Evolutionary conservation across 2,888 invertebrate genomes (phyloP).

Genomic region (Mactromeris polynyma): DNA sequence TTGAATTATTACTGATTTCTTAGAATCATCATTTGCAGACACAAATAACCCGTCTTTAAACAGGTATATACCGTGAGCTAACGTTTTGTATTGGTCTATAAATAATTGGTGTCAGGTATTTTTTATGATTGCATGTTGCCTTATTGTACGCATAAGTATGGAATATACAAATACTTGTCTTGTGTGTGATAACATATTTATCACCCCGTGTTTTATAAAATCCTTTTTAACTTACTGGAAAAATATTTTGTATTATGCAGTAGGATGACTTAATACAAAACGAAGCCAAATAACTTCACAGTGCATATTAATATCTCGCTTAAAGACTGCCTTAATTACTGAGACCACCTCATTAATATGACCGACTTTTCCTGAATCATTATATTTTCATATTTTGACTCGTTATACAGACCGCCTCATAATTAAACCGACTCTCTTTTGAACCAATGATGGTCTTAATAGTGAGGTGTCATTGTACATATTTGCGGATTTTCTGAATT

Average conservation of each 20-base stretch:
- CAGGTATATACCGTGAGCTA: constrained; percentile 49
- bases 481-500: no score
- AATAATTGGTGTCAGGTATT: constrained; percentile 50
- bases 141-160: constrained; percentile 26
- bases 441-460: no score
- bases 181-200: neutral
- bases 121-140: constrained; percentile 61
- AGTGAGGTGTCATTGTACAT: no score
- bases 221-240: neutral
- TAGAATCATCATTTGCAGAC: constrained; percentile 61
- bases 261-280: no score
- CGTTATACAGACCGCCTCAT: no score
- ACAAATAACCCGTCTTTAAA: constrained; percentile 70
- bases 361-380: no score
- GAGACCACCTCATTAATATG: no score
- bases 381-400: no score
- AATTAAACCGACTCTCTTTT: no score
- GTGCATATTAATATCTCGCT: neutral
- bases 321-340: no score
- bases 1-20: neutral
- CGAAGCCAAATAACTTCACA: neutral
- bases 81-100: constrained; percentile 22
- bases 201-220: neutral
- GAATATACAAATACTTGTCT: neutral
- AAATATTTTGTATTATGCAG: no score